These are phyloP conservation scores for Melolontha melolontha DNA, from an alignment of 2,888 invertebrate genomes.

Conservation along the genomic window DNA sequence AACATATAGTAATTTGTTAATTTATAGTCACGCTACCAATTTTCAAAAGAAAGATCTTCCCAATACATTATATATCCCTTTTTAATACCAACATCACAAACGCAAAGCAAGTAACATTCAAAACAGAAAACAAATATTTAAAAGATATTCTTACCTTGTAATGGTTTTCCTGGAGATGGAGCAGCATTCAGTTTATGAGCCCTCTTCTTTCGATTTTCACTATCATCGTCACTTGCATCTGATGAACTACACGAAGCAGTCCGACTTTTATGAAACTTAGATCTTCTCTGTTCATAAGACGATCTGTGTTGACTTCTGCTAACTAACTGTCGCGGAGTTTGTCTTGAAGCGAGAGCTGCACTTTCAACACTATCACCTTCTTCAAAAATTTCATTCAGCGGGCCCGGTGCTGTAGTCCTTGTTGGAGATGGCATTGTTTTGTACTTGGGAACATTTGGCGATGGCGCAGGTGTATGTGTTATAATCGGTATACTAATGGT, in stretches of 20 bases:
- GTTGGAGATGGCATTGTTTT: conserved; percentile 73
- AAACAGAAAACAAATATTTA: neutral
- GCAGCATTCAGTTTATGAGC: conserved; percentile 78
- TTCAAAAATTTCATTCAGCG: conserved; percentile 77
- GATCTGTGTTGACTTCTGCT: conserved; percentile 58
- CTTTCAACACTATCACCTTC: conserved; percentile 67
- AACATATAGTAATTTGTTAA: too few species aligned
- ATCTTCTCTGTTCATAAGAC: conserved; percentile 71
- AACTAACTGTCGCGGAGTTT: conserved; percentile 58
- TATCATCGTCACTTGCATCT: conserved; percentile 91
- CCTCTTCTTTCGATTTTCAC: conserved; percentile 84
- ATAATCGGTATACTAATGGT: conserved; percentile 70
- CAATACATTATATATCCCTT: neutral
- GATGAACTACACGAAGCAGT: conserved; percentile 95
- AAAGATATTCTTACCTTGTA: conserved; percentile 50
- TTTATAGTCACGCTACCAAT: neutral
- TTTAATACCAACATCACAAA: conserved; percentile 9
- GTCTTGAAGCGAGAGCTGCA: conserved; percentile 44
- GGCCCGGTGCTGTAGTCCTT: conserved; percentile 61
- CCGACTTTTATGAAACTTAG: conserved; percentile 78
- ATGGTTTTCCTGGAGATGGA: conserved; percentile 54
- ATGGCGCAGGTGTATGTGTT: conserved; percentile 58
- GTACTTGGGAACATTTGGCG: conserved; percentile 65
- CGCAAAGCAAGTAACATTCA: conserved; percentile 16
- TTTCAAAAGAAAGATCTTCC: neutral